Base-by-base conservation (phyloP, 2,888 invertebrate species). In the Drosophila macrospina region DNA sequence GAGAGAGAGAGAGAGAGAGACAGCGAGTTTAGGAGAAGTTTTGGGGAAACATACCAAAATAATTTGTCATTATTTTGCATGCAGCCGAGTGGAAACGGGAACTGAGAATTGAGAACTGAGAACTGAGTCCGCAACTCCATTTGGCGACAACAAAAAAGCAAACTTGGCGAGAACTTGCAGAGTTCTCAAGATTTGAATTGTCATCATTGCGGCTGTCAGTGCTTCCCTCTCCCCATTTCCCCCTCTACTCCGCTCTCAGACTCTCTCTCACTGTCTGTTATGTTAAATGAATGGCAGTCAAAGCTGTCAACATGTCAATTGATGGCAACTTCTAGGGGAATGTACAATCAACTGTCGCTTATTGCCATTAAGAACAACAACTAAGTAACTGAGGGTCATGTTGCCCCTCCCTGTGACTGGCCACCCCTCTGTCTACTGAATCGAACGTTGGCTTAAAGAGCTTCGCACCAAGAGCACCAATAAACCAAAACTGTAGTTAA, bases 61-160 rank as follows among this genome's bases (percentile, higher is more conserved):
- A 70, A 82, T 82, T 86, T 86, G 81, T 82, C 78, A 80, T 84
- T 86, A 67, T 80, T 72, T 80, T 71, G 74, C 62, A 59, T 65
- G 67, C 64, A 69, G 44, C 36, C 69, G 30, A 74, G 59, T 60
- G 74, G 64, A 83, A 82, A 62, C 13, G 36, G 55, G 55, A 52
- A 39, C 41, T 47, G n/a, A 7, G 26, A 20, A 20, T 3, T 20
- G 20, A 20, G 20, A 20, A 20, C 20, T 20, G 36, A 11, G 56
- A 51, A 37, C 48, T 47, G 11, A 11, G 11, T 30, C 26, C 45
- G 28, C 28, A 26, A 59, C 42, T 64, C n/a, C 42, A 56, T 26
- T 37, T n/a, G 34, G 8, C 42, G 45, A 63, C 5, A 8, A 34
- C 32, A n/a, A 30, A 26, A 45, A 16, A 44, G 30, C 32, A 63